phyloP scores from a whole-genome alignment of 1,140 invertebrate species.

The Nephotettix cincticeps region DNA sequence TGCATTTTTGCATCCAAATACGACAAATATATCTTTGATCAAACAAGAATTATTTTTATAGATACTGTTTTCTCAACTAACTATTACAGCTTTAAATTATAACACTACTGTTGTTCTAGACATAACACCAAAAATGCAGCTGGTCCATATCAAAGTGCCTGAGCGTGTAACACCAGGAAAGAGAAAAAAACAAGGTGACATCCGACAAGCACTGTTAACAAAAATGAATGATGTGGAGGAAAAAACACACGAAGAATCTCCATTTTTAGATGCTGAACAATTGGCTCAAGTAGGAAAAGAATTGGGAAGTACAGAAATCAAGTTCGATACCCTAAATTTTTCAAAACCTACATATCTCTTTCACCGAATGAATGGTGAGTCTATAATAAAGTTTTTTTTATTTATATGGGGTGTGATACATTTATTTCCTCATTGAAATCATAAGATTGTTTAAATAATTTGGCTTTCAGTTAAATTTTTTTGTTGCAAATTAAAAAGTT shows the following conservation, averaged over 20 bases:
- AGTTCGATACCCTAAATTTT: slow-evolving; percentile 24
- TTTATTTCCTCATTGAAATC: background rate
- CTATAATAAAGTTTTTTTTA: background rate
- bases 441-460: background rate
- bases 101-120: no score
- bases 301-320: slow-evolving; percentile 8
- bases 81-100: no score
- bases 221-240: background rate
- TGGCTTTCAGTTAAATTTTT: background rate
- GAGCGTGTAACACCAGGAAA: slow-evolving; percentile 1
- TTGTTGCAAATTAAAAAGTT: background rate
- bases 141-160: slow-evolving; percentile 33
- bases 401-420: background rate
- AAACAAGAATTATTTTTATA: no score
- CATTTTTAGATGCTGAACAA: slow-evolving; percentile 29
- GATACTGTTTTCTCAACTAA: no score
- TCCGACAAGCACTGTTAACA: slow-evolving; percentile 27
- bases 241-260: slow-evolving; percentile 11
- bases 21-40: no score
- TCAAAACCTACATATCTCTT: slow-evolving; percentile 11
- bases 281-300: slow-evolving; percentile 23
- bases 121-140: slow-evolving; percentile 23
- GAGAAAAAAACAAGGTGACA: slow-evolving; percentile 34
- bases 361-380: slow-evolving; percentile 17
- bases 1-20: no score